Percentiles rank a stretch among this genome's conserved stretches.
These are phyloP conservation scores for Ophraella communa DNA, from an alignment of 2,888 invertebrate genomes.

Conservation along the genomic window DNA sequence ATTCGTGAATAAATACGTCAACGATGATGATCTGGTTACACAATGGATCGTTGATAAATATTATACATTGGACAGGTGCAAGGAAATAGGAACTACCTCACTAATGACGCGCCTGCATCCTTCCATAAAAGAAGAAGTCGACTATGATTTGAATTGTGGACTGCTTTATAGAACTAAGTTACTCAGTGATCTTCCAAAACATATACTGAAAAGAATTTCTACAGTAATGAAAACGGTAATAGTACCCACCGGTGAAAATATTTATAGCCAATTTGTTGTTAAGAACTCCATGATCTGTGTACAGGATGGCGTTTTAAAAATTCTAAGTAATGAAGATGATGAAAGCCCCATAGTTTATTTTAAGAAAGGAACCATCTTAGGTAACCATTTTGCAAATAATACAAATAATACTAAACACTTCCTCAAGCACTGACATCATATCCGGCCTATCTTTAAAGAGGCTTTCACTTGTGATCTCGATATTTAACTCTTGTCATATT, in stretches of 20 bases:
- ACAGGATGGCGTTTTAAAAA: constrained; percentile 62
- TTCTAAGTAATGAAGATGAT: constrained; percentile 64
- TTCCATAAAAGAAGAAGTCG: constrained; percentile 64
- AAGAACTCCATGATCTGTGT: constrained; percentile 66
- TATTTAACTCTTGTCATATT: no score
- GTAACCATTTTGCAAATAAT: constrained; percentile 9
- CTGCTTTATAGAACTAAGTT: constrained; percentile 63
- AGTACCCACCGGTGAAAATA: constrained; percentile 63
- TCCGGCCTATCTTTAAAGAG: no score
- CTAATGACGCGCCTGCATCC: constrained; percentile 60
- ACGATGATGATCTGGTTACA: constrained; percentile 59
- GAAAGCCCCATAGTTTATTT: constrained; percentile 65
- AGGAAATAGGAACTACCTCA: constrained; percentile 62
- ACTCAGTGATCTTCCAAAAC: constrained; percentile 64
- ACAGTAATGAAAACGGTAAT: constrained; percentile 64
- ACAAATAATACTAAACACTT: not conserved
- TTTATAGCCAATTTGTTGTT: constrained; percentile 62
- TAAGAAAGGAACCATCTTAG: constrained; percentile 63
- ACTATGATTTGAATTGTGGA: constrained; percentile 63
- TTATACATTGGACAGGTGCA: constrained; percentile 63
- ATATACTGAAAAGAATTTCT: constrained; percentile 63
- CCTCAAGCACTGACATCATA: no score
- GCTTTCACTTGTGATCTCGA: no score
- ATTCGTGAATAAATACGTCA: constrained; percentile 56
- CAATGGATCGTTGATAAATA: constrained; percentile 61